Evolutionary conservation across 2,888 invertebrate species (phyloP), one percentile per base, ranked within the genome.

Genomic region (Candidula unifasciata): DNA sequence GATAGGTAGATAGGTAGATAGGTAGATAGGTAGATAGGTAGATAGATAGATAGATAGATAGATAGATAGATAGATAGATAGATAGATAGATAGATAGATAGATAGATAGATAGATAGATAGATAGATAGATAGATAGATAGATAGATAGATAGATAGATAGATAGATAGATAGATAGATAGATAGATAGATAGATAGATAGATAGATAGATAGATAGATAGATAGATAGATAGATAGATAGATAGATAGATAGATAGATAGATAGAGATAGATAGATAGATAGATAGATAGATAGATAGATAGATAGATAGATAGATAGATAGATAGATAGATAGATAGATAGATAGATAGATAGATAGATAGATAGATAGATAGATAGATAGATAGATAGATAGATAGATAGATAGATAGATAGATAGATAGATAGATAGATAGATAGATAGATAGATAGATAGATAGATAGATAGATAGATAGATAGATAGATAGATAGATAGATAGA

Each of bases 141-240:
- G 60, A 60, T 16, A 60, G 60, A 60, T 16, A 60, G 60, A 60
- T 16, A 60, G 60, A 60, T 16, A 60, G 60, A 60, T 60, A 60
- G 60, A 60, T 60, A 60, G 60, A 60, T 60, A 60, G 60, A 60
- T 60, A 60, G 60, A 60, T 60, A 60, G 60, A 60, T 60, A 60
- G 60, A 60, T 60, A 60, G 60, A 60, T 60, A 60, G 60, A 60
- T 60, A 60, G 60, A 60, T 60, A 60, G 60, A 60, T 60, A 60
- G 60, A 60, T 60, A 60, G 60, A 60, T 60, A 60, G 60, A 60
- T 60, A 60, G 60, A 60, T 60, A 60, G 60, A 60, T 60, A 60
- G 60, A 60, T 60, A 60, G 60, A 60, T 60, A 60, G 60, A 60
- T 60, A 60, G 60, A 60, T 60, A 60, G 60, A 60, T 60, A 60